Evolutionary conservation across 92 coral and sea anemone genomes (phyloP), one percentile per base, ranked within the genome.

Genomic region (Bergia sp.): DNA sequence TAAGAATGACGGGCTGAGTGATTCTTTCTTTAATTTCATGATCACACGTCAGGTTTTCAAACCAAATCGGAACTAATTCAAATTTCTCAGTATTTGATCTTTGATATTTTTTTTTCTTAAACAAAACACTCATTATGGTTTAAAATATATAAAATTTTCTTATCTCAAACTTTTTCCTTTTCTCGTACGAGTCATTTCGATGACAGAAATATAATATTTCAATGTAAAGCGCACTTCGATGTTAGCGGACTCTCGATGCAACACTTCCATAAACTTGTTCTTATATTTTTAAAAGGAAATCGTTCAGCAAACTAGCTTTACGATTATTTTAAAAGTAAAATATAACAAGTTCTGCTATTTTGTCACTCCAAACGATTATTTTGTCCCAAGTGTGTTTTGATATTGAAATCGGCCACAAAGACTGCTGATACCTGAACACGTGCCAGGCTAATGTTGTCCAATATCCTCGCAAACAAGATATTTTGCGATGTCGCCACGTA

Each of bases 61-160:
- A 57, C 85, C 85, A 58, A 13, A 57, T 80, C 85, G 85, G 85
- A 80, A 80, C 73, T 80, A 58, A 80, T 67, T 80, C 38, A 13
- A 80, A 80, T 80, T 29, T 80, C 72, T 80, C 29, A 21, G 69
- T 61, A 4, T 10, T 80, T 80, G 13, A 73, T 53, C 36, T 57
- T 4, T 29, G 29, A 29, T 29, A 29, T 29, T 29, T 15, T 37
- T 23, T 55, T 29, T 23, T 80, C 15, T 49, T 4, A 80, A 38
- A 57, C 85, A 49, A 77, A 76, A 42, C 16, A 43, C 44, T 18
- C 16, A 75, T 77, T 43, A 37, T 20, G 20, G 47, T 1, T 43
- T 77, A 12, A 53, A 53, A 11, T 53, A 53, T 53, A 53, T 10
- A 15, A 50, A 50, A 7, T 8, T 8, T 3, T 4, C 49, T 45